Conservation (phyloP, 1,140 invertebrate species). For the Temnothorax curvispinosus region DNA sequence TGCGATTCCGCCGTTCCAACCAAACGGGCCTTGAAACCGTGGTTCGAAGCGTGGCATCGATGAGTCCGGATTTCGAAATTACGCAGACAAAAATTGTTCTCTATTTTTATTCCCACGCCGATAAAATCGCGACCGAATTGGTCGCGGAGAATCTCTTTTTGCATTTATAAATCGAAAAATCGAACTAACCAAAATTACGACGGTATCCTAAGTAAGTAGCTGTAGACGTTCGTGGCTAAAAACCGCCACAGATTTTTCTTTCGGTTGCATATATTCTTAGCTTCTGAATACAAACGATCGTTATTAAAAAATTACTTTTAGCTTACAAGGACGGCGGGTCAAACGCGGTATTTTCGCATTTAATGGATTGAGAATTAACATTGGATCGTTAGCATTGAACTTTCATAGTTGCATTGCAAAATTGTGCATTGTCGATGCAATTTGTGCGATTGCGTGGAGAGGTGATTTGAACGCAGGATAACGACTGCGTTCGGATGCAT, state of each 20-base stretch:
- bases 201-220: neutral
- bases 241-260: neutral
- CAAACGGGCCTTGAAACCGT: neutral
- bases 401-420: neutral
- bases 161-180: conserved; percentile 31
- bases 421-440: neutral
- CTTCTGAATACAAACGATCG: neutral
- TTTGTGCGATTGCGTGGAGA: neutral
- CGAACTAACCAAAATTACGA: neutral
- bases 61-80: neutral
- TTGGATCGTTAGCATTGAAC: neutral
- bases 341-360: neutral
- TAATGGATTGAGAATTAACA: neutral
- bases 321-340: neutral
- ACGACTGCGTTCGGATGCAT: neutral
- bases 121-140: neutral
- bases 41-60: neutral
- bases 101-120: neutral
- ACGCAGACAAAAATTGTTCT: neutral
- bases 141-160: neutral
- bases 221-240: neutral
- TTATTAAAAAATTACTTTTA: neutral
- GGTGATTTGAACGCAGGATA: conserved; percentile 30
- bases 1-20: conserved; percentile 33
- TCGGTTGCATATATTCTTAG: neutral